Evolutionary conservation across 2,113 vertebrate genomes (phyloP), one percentile per base, ranked within the genome.

Genomic region (Colistium nudipinnis): DNA sequence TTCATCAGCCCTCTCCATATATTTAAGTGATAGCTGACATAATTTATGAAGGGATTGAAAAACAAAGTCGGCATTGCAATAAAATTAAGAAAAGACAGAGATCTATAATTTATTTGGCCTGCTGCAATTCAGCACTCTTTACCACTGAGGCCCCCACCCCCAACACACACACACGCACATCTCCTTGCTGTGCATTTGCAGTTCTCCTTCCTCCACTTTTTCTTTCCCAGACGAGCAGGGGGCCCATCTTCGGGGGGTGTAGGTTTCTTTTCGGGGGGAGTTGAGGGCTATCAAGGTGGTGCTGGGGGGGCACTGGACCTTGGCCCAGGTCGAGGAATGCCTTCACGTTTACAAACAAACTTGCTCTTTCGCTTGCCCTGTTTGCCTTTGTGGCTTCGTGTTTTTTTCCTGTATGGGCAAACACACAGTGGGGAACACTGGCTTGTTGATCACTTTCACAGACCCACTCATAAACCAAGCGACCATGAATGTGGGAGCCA

Each of bases 21-120:
- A 74, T 87, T 84, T 81, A 88, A 90, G 88, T 85, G 80, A 89
- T 81, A 49, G 80, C 81, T 77, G 84, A 87, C 77, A 81, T 75
- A 81, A 87, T 91, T 91, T 90, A 89, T 83, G 85, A 82, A 83
- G 62, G 77, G 79, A 81, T 80, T 83, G 77, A 82, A 85, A 85
- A 87, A 80, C 80, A 85, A 80, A 72, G 80, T 78, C 78, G 70
- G 87, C 77, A 69, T 78, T 68, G 88, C 81, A 81, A 85, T 80
- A 74, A 81, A 67, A 74, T 62, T 52, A 51, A 35, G 54, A 74
- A 78, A 54, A 22, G 20, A 70, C 45, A 28, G 73, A 55, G 49
- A 75, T 88, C 64, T 72, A 74, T 86, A 76, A 90, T 83, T 89
- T 85, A 86, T 83, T 70, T 57, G 76, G 56, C 31, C 68, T 70